phyloP scores from a whole-genome alignment of 2,113 vertebrate species.

The Mugil cephalus region DNA sequence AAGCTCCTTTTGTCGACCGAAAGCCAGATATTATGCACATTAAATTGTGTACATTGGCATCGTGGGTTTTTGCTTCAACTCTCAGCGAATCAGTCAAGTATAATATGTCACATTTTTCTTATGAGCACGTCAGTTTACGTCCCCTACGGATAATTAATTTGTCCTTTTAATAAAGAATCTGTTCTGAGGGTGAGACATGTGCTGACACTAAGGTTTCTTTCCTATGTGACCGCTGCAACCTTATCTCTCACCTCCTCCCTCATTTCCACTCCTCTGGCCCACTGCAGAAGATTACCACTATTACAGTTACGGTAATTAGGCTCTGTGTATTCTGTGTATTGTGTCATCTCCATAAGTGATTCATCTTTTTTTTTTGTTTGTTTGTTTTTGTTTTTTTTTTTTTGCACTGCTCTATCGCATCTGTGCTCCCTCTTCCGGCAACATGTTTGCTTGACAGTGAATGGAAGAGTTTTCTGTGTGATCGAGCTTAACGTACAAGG shows the following conservation, averaged over 20 bases:
- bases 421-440: constrained; percentile 17
- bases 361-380: constrained; percentile 45
- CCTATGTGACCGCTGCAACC: constrained; percentile 74
- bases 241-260: constrained; percentile 78
- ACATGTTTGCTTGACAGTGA: constrained; percentile 34
- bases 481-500: neutral
- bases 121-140: neutral
- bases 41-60: no score
- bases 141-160: neutral
- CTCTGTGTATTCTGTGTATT: constrained; percentile 69
- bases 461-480: constrained; percentile 24
- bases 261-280: constrained; percentile 80
- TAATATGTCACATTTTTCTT: no score
- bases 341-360: constrained; percentile 62
- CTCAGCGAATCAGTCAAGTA: no score
- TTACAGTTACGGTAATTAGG: constrained; percentile 97
- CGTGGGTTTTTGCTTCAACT: no score
- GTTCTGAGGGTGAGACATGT: constrained; percentile 24
- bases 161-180: no score
- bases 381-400: constrained; percentile 15
- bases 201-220: constrained; percentile 61
- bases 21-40: no score
- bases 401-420: constrained; percentile 23
- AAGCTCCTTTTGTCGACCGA: no score
- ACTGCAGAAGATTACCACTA: constrained; percentile 98